These are phyloP conservation scores for Brachionus sp. DNA, from an alignment of 1,140 invertebrate genomes.

Conservation along the genomic window DNA sequence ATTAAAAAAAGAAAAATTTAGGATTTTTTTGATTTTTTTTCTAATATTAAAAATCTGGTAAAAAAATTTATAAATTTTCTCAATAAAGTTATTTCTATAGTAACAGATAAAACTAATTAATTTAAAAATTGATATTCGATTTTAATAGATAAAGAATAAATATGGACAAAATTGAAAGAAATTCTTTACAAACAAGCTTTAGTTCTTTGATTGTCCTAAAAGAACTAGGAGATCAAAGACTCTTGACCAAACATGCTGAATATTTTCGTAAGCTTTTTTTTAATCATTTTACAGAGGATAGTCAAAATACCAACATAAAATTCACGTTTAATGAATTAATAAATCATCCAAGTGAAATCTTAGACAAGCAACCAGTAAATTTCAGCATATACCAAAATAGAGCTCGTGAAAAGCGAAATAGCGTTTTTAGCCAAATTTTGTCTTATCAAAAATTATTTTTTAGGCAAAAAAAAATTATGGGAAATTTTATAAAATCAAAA, in stretches of 20 bases:
- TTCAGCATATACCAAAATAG: slow-evolving; percentile 13
- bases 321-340: background rate
- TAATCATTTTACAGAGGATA: background rate
- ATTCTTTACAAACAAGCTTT: background rate
- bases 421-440: background rate
- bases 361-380: background rate
- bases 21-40: no score
- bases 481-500: slow-evolving; percentile 4
- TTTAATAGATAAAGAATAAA: background rate
- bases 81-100: background rate
- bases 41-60: no score
- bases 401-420: background rate
- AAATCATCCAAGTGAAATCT: background rate
- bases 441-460: background rate
- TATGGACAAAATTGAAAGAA: background rate
- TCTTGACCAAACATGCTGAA: background rate
- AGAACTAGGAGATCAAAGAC: background rate
- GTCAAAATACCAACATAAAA: background rate
- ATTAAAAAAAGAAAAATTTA: no score
- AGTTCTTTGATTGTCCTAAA: background rate
- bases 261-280: slow-evolving; percentile 4
- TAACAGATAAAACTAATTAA: background rate
- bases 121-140: background rate
- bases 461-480: background rate
- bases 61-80: background rate